Conservation (phyloP, 2,797 vertebrate genomes). For the Sebastes umbrosus region DNA sequence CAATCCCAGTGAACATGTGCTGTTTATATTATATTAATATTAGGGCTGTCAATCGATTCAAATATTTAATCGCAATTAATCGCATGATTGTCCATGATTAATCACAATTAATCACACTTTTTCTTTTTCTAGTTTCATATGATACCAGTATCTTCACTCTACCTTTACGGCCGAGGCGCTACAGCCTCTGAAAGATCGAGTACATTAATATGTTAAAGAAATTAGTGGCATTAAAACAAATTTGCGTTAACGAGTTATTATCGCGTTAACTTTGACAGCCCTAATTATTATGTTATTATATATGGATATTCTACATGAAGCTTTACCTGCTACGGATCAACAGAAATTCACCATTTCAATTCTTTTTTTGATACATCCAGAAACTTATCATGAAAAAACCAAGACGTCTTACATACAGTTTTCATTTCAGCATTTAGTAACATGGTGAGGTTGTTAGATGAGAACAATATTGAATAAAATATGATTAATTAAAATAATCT, state of each 20-base stretch:
- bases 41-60: too few species aligned
- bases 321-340: not conserved
- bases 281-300: too few species aligned
- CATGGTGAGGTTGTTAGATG: not conserved
- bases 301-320: not conserved
- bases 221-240: too few species aligned
- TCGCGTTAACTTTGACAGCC: too few species aligned
- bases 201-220: too few species aligned
- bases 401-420: not conserved
- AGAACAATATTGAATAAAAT: not conserved
- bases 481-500: not conserved
- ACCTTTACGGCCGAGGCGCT: fast-evolving
- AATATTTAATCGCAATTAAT: too few species aligned
- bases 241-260: too few species aligned
- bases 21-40: not conserved
- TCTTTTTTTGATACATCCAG: not conserved
- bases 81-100: too few species aligned
- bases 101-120: fast-evolving
- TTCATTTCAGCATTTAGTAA: not conserved
- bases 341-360: not conserved
- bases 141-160: too few species aligned
- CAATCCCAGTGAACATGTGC: not conserved
- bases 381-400: not conserved
- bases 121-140: too few species aligned
- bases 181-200: too few species aligned